Conservation (phyloP, 2,797 vertebrate species). For the Dendrocincla tyrannina region DNA sequence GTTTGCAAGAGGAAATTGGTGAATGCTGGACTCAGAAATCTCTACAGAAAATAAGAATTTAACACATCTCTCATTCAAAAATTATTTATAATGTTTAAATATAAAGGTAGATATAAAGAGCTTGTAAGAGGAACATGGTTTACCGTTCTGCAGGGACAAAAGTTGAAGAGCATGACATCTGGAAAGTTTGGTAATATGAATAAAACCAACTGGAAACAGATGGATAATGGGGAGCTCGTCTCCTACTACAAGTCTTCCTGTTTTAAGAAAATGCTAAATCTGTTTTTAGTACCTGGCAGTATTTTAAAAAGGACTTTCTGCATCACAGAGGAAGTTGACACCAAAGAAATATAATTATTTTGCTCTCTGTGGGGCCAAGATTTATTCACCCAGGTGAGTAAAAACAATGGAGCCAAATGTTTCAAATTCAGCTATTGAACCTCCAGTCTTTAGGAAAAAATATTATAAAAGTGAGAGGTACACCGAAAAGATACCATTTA, state of each 20-base stretch:
- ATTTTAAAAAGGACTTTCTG: slow-evolving; percentile 30
- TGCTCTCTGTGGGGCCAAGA: background rate
- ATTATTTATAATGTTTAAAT: background rate
- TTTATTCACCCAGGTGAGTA: slow-evolving; percentile 5
- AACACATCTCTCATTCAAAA: background rate
- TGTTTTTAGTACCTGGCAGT: slow-evolving; percentile 14
- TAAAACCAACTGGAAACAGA: slow-evolving; percentile 69
- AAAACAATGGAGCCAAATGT: background rate
- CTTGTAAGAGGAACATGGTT: slow-evolving; percentile 18
- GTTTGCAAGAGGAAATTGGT: background rate
- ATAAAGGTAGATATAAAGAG: background rate
- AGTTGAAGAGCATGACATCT: slow-evolving; percentile 47
- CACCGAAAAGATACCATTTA: background rate
- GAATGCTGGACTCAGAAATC: background rate
- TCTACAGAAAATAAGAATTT: slow-evolving; percentile 10
- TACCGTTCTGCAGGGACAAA: slow-evolving; percentile 11
- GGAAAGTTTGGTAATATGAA: slow-evolving; percentile 43
- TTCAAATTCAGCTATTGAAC: slow-evolving; percentile 21
- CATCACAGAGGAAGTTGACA: slow-evolving; percentile 35
- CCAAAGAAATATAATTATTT: background rate
- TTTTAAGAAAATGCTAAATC: slow-evolving; percentile 45
- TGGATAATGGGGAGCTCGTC: slow-evolving; percentile 49
- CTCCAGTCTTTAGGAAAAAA: background rate
- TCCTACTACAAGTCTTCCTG: slow-evolving; percentile 53
- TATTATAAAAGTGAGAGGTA: background rate